Conservation (phyloP, 2,113 vertebrate genomes). For the Scopus umbretta region DNA sequence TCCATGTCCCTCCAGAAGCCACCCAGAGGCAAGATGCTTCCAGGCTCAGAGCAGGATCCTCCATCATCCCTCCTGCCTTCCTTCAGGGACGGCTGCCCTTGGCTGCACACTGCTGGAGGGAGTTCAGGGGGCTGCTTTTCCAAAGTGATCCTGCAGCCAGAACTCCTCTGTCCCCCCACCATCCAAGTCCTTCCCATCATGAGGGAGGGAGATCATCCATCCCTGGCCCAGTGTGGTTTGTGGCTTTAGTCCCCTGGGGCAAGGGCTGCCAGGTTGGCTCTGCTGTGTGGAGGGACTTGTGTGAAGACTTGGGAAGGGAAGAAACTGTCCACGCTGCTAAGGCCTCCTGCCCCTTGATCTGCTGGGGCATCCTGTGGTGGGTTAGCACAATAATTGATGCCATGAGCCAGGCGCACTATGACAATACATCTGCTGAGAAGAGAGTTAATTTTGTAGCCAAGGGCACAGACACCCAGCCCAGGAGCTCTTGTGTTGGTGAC, state of each 20-base stretch:
- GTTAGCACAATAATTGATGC: neutral
- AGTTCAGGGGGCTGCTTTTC: neutral
- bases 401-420: neutral
- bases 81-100: neutral
- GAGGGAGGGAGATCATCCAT: neutral
- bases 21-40: neutral
- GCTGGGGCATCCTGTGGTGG: neutral
- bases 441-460: neutral
- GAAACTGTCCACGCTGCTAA: neutral
- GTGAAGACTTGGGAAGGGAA: neutral
- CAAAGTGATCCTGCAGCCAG: neutral
- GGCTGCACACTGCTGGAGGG: rapidly evolving
- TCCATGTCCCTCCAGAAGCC: neutral
- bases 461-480: neutral
- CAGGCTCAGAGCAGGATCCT: neutral
- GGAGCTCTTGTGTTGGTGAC: neutral
- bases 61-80: neutral
- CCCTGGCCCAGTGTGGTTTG: rapidly evolving
- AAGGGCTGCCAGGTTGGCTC: neutral
- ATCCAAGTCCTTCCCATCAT: neutral
- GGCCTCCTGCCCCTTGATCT: neutral
- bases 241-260: neutral
- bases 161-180: neutral
- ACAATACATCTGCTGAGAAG: neutral
- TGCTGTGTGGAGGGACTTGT: neutral